Conservation (phyloP, 2,888 invertebrate genomes). For the Caenorhabditis angaria region DNA sequence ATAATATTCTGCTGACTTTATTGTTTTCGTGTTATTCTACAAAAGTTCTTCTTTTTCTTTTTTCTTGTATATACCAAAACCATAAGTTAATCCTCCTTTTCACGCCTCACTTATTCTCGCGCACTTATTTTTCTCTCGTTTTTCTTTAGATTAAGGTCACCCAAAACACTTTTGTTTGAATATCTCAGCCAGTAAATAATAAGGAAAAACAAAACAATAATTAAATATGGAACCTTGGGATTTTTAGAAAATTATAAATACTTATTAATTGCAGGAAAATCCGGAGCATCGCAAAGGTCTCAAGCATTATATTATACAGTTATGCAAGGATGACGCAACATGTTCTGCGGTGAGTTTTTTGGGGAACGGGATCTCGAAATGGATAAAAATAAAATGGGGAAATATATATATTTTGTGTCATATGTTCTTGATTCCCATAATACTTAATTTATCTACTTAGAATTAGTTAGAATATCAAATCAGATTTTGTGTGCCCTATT, state of each 20-base stretch:
- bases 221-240: not conserved
- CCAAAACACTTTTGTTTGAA: not conserved
- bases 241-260: not conserved
- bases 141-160: not conserved
- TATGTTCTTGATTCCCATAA: not conserved
- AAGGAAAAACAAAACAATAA: not conserved
- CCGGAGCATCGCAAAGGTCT: conserved; percentile 59
- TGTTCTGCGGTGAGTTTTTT: conserved; percentile 63
- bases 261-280: conserved; percentile 59
- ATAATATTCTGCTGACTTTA: too few species aligned
- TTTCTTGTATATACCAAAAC: too few species aligned
- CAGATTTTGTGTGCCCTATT: not conserved
- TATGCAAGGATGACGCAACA: conserved; percentile 66
- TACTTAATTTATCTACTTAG: not conserved
- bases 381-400: not conserved
- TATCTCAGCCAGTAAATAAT: not conserved
- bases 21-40: too few species aligned
- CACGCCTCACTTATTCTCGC: conserved; percentile 8
- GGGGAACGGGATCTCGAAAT: not conserved
- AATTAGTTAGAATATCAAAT: not conserved
- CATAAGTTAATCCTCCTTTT: conserved; percentile 5
- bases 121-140: conserved; percentile 1
- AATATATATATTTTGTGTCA: not conserved
- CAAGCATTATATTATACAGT: conserved; percentile 66
- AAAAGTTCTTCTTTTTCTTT: too few species aligned